A percentile compares a stretch with the other conserved stretches of the same genome.
phyloP scores from a whole-genome alignment of 2,888 invertebrate genomes.

The Zygaena filipendulae region DNA sequence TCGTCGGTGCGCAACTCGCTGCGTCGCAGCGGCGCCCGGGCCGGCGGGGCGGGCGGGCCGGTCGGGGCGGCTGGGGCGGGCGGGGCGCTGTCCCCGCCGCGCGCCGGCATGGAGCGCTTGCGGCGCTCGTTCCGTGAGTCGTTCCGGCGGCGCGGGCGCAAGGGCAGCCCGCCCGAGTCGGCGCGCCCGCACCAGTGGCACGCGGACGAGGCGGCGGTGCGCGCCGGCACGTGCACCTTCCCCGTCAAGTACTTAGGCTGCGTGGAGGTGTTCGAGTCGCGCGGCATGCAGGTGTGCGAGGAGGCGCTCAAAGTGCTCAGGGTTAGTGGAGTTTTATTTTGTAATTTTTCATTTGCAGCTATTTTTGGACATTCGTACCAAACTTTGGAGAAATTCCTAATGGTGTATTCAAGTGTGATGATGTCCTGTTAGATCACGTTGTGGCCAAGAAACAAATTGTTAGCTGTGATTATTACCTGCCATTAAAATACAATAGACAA shows the following conservation, averaged over 20 bases:
- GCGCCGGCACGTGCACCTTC: constrained; percentile 96
- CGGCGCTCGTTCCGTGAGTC: constrained; percentile 92
- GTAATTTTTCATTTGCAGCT: too few species aligned
- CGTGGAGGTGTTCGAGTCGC: constrained; percentile 98
- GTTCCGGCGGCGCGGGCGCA: constrained; percentile 92
- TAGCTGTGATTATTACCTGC: too few species aligned
- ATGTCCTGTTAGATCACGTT: too few species aligned
- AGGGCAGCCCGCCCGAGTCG: constrained; percentile 88
- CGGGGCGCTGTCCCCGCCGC: constrained; percentile 58
- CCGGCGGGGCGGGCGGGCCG: constrained; percentile 43
- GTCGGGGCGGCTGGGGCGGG: constrained; percentile 52
- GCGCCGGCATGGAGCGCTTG: constrained; percentile 84
- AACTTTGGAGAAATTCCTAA: too few species aligned
- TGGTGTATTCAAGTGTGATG: too few species aligned
- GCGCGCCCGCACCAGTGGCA: constrained; percentile 99
- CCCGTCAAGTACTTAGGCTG: constrained; percentile 99
- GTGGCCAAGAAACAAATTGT: too few species aligned
- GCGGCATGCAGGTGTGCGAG: constrained; percentile 99
- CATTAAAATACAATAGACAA: too few species aligned
- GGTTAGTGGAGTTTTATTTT: constrained; percentile 67
- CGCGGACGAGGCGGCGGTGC: constrained; percentile 95
- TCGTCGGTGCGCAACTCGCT: constrained; percentile 60
- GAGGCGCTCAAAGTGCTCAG: constrained; percentile 97
- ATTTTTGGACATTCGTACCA: too few species aligned
- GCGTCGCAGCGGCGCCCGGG: constrained; percentile 44